A percentile compares a stretch with the other conserved stretches of the same genome.
Evolutionary conservation across 2,113 vertebrate species (phyloP).

Genomic region (Hippocampus abdominalis): DNA sequence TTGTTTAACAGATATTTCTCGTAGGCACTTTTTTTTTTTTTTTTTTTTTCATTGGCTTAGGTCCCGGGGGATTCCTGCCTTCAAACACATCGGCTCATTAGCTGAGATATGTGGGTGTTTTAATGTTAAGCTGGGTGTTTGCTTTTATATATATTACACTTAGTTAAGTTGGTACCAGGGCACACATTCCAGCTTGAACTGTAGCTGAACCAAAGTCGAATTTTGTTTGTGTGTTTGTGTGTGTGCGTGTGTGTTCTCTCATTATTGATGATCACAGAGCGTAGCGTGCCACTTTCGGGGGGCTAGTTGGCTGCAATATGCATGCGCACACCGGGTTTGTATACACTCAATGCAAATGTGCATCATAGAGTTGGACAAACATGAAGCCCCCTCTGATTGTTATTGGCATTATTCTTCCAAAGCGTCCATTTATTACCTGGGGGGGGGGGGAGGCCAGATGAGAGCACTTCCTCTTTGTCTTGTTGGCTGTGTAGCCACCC

Average conservation of each 20-base stretch:
- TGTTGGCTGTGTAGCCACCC: slow-evolving; percentile 16
- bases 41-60: slow-evolving; percentile 43
- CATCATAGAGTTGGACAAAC: slow-evolving; percentile 5
- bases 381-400: slow-evolving; percentile 3
- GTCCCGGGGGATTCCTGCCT: slow-evolving; percentile 48
- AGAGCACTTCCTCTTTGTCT: slow-evolving; percentile 22
- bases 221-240: slow-evolving; percentile 17
- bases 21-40: slow-evolving; percentile 27
- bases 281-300: slow-evolving; percentile 28
- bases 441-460: slow-evolving; percentile 1
- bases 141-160: slow-evolving; percentile 31
- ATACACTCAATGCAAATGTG: slow-evolving; percentile 8
- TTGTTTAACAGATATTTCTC: slow-evolving; percentile 55
- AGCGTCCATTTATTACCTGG: slow-evolving; percentile 1
- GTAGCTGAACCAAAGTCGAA: slow-evolving; percentile 8
- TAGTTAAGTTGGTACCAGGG: slow-evolving; percentile 12
- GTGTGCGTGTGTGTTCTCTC: slow-evolving; percentile 17
- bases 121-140: slow-evolving; percentile 39
- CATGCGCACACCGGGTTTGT: slow-evolving; percentile 3
- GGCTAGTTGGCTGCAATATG: slow-evolving; percentile 4
- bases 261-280: slow-evolving; percentile 46
- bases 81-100: slow-evolving; percentile 64
- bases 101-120: slow-evolving; percentile 25
- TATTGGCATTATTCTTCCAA: background rate
- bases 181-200: slow-evolving; percentile 12